phyloP scores from a whole-genome alignment of 2,888 invertebrate species.

The Orthosia incerta region DNA sequence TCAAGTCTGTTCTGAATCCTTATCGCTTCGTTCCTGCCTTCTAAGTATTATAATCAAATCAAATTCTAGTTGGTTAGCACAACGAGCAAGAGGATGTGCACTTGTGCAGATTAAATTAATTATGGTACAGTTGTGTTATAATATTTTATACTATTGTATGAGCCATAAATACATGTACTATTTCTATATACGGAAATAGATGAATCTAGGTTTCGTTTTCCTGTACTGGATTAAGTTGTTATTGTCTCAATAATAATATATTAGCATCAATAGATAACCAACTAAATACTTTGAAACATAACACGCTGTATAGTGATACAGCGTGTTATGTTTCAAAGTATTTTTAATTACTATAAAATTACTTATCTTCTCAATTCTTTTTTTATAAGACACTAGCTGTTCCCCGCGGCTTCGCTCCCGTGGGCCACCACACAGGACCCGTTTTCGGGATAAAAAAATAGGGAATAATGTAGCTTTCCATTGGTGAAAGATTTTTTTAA shows the following conservation, averaged over 20 bases:
- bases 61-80: conserved; percentile 2
- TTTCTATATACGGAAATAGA: no score
- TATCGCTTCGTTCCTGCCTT: not conserved
- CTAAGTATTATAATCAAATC: conserved; percentile 3
- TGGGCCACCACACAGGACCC: no score
- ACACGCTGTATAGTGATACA: no score
- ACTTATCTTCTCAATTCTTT: no score
- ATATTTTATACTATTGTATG: conserved; percentile 11
- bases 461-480: no score
- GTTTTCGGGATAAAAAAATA: no score
- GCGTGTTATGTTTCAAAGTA: not conserved
- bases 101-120: conserved; percentile 26
- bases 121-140: conserved; percentile 5
- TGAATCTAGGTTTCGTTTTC: conserved; percentile 1
- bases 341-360: not conserved
- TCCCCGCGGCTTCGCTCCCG: no score
- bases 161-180: not conserved
- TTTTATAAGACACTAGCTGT: no score
- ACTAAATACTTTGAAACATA: no score
- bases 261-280: not conserved
- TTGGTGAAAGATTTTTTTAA: no score
- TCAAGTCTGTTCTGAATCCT: not conserved
- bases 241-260: not conserved
- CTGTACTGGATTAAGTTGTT: not conserved
- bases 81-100: conserved; percentile 20